A percentile compares a stretch with the other conserved stretches of the same genome.
phyloP scores from a whole-genome alignment of 1,140 invertebrate species.

The Linepithema humile region DNA sequence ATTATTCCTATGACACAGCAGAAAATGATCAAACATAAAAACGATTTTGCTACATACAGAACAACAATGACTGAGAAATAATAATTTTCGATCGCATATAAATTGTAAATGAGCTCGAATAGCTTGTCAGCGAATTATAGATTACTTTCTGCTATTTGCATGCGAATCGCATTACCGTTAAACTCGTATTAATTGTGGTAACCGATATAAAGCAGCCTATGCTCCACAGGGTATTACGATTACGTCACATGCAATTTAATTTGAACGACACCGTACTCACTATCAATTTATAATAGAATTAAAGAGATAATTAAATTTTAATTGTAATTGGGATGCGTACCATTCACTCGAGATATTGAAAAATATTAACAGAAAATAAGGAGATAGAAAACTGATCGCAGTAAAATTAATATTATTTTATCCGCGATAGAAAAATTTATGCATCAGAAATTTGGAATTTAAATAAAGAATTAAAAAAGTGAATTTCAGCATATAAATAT shows the following conservation, averaged over 20 bases:
- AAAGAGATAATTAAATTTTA: conserved; percentile 30
- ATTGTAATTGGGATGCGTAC: not conserved
- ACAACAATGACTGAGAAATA: not conserved
- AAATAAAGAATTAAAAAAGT: not conserved
- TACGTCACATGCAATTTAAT: conserved; percentile 43
- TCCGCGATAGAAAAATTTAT: not conserved
- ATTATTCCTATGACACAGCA: not conserved
- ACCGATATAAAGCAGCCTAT: conserved; percentile 10
- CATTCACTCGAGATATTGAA: not conserved
- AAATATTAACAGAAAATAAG: not conserved
- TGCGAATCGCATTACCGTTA: conserved; percentile 13
- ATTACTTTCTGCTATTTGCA: conserved; percentile 37
- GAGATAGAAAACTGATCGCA: not conserved
- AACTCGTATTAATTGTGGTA: conserved; percentile 27
- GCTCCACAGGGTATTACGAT: conserved; percentile 9
- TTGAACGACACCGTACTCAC: not conserved
- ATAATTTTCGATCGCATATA: not conserved
- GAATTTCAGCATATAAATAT: not conserved
- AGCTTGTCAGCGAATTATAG: conserved; percentile 5
- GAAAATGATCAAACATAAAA: not conserved
- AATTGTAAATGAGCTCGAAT: conserved; percentile 23
- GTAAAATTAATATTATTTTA: not conserved
- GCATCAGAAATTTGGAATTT: not conserved
- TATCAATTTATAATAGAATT: conserved; percentile 15
- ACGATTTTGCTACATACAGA: not conserved